These are phyloP conservation scores for Lepus timidus DNA, from an alignment of 2,113 vertebrate genomes.

Conservation along the genomic window DNA sequence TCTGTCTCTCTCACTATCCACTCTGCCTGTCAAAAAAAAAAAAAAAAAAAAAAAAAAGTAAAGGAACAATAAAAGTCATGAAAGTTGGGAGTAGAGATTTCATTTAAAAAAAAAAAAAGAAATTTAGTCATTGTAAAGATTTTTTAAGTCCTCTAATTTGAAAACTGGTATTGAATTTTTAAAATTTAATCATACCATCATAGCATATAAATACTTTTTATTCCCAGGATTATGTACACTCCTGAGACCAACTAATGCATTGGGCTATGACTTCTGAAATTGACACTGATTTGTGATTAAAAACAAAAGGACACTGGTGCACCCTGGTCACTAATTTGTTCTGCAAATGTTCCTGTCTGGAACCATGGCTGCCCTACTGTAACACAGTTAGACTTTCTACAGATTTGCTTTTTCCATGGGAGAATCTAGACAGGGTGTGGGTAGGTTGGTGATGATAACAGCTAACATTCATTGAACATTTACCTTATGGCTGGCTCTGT, in stretches of 20 bases:
- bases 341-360: not conserved
- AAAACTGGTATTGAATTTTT: not conserved
- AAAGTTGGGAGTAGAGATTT: too few species aligned
- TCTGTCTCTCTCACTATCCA: too few species aligned
- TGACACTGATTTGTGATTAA: not conserved
- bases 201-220: not conserved
- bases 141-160: not conserved
- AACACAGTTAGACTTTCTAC: not conserved
- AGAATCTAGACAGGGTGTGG: not conserved
- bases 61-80: too few species aligned
- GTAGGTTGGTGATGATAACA: not conserved
- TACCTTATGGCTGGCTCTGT: not conserved
- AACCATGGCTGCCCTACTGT: not conserved
- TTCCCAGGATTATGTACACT: not conserved
- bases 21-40: too few species aligned
- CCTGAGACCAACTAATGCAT: not conserved
- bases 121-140: not conserved
- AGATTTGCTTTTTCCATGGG: not conserved
- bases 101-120: not conserved
- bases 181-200: not conserved
- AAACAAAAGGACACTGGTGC: not conserved
- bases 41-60: too few species aligned
- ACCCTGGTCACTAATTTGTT: not conserved
- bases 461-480: constrained; percentile 4
- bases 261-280: not conserved